Conservation (phyloP, 2,888 invertebrate species). For the Nudaria mundana region DNA sequence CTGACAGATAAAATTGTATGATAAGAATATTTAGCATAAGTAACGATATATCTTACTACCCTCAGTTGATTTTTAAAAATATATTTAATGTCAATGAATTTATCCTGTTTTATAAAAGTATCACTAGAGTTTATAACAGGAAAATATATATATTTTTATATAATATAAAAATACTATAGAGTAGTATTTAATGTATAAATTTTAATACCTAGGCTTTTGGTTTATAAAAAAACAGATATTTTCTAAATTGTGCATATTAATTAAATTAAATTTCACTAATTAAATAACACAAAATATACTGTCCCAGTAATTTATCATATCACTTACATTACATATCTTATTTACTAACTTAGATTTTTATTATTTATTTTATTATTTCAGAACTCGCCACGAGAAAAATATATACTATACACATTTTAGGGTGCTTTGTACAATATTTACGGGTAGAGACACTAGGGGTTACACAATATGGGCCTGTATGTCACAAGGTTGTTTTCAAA, state of each 20-base stretch:
- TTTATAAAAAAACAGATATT: constrained; percentile 6
- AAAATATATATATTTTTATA: too few species aligned
- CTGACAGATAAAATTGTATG: too few species aligned
- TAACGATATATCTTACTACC: too few species aligned
- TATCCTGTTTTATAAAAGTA: too few species aligned
- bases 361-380: constrained; percentile 6
- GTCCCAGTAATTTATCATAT: constrained; percentile 23
- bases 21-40: too few species aligned
- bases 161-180: too few species aligned
- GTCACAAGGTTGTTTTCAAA: not conserved
- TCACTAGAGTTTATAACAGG: too few species aligned
- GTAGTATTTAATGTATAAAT: not conserved
- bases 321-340: constrained; percentile 25
- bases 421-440: constrained; percentile 45
- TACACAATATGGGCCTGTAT: not conserved
- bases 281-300: constrained; percentile 16
- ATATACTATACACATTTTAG: constrained; percentile 43
- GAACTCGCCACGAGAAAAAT: constrained; percentile 60
- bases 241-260: constrained; percentile 30
- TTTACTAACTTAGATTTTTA: too few species aligned
- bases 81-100: too few species aligned
- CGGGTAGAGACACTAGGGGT: constrained; percentile 36
- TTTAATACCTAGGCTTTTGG: constrained; percentile 1
- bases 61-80: too few species aligned
- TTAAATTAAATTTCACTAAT: constrained; percentile 6